phyloP scores from a whole-genome alignment of 2,797 vertebrate genomes.

The Chaetodon trifasciatus region DNA sequence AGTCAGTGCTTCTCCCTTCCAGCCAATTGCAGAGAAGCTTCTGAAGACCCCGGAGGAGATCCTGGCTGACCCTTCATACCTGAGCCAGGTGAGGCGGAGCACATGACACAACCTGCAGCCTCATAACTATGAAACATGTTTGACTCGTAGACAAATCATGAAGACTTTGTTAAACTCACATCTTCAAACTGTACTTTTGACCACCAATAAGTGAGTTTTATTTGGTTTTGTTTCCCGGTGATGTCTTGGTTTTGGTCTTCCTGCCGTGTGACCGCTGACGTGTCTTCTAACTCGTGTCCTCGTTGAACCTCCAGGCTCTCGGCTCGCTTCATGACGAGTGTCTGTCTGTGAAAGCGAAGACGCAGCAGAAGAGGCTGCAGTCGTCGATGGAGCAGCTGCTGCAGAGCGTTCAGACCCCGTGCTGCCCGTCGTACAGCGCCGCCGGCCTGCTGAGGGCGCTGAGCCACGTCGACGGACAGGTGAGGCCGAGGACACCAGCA shows the following conservation, averaged over 20 bases:
- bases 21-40: constrained; percentile 85
- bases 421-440: constrained; percentile 90
- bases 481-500: constrained; percentile 62
- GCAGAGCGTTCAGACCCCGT: constrained; percentile 72
- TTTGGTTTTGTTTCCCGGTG: no score
- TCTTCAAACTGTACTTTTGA: no score
- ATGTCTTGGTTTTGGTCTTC: no score
- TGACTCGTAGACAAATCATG: neutral
- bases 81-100: constrained; percentile 85
- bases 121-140: neutral
- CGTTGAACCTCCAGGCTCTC: constrained; percentile 82
- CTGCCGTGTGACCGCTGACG: neutral
- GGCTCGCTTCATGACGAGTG: constrained; percentile 83
- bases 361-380: constrained; percentile 76
- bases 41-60: constrained; percentile 90
- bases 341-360: constrained; percentile 70
- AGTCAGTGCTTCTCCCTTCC: constrained; percentile 79
- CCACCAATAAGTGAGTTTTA: no score
- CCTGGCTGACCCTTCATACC: constrained; percentile 88
- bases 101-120: no score
- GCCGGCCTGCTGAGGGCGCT: constrained; percentile 87
- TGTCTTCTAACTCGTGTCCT: neutral
- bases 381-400: constrained; percentile 86
- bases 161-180: no score
- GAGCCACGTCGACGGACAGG: constrained; percentile 87